Evolutionary conservation across 2,888 invertebrate species (phyloP).

Genomic region (Heliconius ismenius): DNA sequence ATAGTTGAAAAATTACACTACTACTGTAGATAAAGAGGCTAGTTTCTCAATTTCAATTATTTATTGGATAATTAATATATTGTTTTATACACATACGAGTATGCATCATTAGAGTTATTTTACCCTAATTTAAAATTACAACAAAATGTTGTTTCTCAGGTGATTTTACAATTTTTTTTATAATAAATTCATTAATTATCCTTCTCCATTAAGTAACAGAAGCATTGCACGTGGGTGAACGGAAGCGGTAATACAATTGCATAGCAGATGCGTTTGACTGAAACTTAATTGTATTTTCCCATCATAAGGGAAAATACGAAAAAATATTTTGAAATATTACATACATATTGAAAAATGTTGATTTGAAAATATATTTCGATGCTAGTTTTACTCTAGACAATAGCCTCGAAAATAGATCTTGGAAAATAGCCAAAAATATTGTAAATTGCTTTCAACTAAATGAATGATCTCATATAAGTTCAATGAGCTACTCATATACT

Average conservation of each 20-base stretch:
- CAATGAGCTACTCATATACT: conserved; percentile 7
- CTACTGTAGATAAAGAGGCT: not conserved
- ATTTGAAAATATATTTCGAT: not conserved
- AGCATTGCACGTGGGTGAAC: conserved; percentile 41
- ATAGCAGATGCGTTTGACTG: conserved; percentile 36
- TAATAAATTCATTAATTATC: conserved; percentile 33
- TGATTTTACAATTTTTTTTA: conserved; percentile 36
- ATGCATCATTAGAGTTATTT: conserved; percentile 4
- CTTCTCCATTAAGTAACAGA: conserved; percentile 35
- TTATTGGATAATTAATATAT: not conserved
- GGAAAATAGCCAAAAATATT: conserved; percentile 30
- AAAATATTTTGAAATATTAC: not conserved
- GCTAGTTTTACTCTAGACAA: conserved; percentile 10
- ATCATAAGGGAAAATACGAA: too few species aligned
- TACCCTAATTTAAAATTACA: conserved; percentile 27
- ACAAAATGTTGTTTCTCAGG: conserved; percentile 38
- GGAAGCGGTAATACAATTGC: conserved; percentile 34
- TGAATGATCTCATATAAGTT: conserved; percentile 25
- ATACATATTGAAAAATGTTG: not conserved
- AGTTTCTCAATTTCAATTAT: not conserved
- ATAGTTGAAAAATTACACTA: not conserved
- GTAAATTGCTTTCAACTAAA: conserved; percentile 15
- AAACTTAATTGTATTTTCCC: conserved; percentile 15
- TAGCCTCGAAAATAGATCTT: too few species aligned
- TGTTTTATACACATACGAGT: not conserved